phyloP scores from a whole-genome alignment of 1,140 invertebrate genomes.

The Maniola jurtina region DNA sequence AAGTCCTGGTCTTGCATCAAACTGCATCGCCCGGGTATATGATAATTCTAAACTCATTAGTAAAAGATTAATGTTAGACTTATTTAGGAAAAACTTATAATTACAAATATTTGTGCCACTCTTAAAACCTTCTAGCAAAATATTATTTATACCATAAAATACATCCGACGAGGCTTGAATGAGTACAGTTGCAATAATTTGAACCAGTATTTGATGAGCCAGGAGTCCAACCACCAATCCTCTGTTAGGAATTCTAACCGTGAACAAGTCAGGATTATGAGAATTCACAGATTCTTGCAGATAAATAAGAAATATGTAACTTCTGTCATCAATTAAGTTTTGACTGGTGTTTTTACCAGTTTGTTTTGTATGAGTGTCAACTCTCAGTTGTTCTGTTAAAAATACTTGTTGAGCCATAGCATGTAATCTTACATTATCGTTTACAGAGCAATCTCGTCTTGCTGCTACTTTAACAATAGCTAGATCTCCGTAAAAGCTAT shows the following conservation, averaged over 20 bases:
- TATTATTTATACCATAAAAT: conserved; percentile 80
- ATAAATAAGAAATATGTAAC: conserved; percentile 94
- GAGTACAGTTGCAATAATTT: conserved; percentile 92
- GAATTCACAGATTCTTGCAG: conserved; percentile 86
- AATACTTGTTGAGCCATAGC: conserved; percentile 92
- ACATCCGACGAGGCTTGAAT: conserved; percentile 82
- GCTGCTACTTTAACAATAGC: conserved; percentile 96
- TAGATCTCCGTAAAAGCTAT: conserved; percentile 95
- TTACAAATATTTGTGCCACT: conserved; percentile 77
- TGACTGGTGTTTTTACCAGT: conserved; percentile 63
- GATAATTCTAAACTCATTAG: conserved; percentile 90
- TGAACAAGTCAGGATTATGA: conserved; percentile 88
- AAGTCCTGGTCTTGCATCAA: conserved; percentile 92
- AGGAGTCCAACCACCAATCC: conserved; percentile 92
- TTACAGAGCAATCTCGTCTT: conserved; percentile 88
- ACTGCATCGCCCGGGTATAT: conserved; percentile 88
- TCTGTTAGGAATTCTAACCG: conserved; percentile 90
- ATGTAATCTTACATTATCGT: conserved; percentile 89
- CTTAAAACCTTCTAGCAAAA: conserved; percentile 79
- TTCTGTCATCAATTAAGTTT: conserved; percentile 85
- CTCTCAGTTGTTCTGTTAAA: conserved; percentile 79
- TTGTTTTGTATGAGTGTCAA: conserved; percentile 57
- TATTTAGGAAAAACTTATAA: conserved; percentile 77
- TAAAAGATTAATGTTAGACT: conserved; percentile 83
- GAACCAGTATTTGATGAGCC: conserved; percentile 94